A percentile compares a stretch with the other conserved stretches of the same genome.
Conservation (phyloP, 2,888 invertebrate genomes). For the Cryptus viduatorius region DNA sequence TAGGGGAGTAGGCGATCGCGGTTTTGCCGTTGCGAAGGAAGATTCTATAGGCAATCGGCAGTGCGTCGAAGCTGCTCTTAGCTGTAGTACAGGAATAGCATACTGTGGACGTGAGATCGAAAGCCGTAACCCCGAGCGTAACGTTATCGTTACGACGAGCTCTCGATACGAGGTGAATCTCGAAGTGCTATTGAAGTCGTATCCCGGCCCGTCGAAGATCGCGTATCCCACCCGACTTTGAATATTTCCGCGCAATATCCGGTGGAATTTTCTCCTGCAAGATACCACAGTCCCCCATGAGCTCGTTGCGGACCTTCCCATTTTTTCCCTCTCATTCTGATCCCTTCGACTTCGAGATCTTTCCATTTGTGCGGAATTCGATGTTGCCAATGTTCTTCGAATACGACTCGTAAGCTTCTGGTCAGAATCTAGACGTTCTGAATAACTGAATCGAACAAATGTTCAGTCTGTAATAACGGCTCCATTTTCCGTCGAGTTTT, state of each 20-base stretch:
- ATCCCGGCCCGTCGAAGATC: constrained; percentile 44
- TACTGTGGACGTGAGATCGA: constrained; percentile 56
- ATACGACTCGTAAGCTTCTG: not conserved
- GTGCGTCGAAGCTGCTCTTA: constrained; percentile 48
- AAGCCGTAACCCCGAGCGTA: constrained; percentile 48
- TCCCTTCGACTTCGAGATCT: constrained; percentile 21
- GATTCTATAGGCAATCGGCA: constrained; percentile 51
- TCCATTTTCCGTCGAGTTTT: not conserved
- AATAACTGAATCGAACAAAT: not conserved
- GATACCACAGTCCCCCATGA: constrained; percentile 8
- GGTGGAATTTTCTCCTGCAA: constrained; percentile 34
- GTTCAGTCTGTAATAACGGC: not conserved
- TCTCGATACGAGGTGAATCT: constrained; percentile 58
- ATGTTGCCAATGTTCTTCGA: not conserved
- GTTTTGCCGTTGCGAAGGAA: constrained; percentile 17
- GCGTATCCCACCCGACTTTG: constrained; percentile 48
- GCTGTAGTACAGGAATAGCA: constrained; percentile 12
- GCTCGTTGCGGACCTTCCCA: constrained; percentile 6
- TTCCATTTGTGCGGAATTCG: constrained; percentile 3
- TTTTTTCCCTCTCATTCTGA: constrained; percentile 13
- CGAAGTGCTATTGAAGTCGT: constrained; percentile 54
- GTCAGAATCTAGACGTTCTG: not conserved
- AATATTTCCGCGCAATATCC: constrained; percentile 57
- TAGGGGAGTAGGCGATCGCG: constrained; percentile 24
- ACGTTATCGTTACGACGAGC: constrained; percentile 57